Percentiles rank a stretch among this genome's conserved stretches.
Evolutionary conservation across 2,113 vertebrate species (phyloP).

Genomic region (Amphiprion ocellaris): DNA sequence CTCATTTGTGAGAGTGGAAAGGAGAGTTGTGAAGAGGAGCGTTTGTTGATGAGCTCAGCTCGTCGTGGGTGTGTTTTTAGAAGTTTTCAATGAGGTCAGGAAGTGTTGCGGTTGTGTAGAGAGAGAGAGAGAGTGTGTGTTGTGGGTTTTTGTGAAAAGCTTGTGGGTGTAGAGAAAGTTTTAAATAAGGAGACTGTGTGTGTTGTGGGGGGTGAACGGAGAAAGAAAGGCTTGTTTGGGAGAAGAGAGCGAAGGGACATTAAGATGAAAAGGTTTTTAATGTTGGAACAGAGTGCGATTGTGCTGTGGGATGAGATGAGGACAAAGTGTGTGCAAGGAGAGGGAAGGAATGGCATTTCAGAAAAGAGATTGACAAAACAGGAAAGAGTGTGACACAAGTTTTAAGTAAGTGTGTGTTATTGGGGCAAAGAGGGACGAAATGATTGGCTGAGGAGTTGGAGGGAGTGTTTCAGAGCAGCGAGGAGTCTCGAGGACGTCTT

Average conservation of each 20-base stretch:
- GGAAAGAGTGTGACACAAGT: neutral
- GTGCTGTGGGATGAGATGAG: constrained; percentile 8
- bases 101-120: constrained; percentile 53
- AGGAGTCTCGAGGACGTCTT: constrained; percentile 64
- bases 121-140: constrained; percentile 54
- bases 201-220: constrained; percentile 13
- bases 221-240: constrained; percentile 12
- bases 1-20: neutral
- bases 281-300: constrained; percentile 2
- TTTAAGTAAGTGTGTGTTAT: neutral
- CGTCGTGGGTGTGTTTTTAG: constrained; percentile 21
- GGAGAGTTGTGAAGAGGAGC: too few relatives aligned
- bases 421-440: neutral
- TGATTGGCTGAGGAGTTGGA: constrained; percentile 68
- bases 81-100: constrained; percentile 30
- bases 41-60: constrained; percentile 20
- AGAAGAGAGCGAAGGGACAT: neutral
- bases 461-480: constrained; percentile 52
- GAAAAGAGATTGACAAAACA: neutral
- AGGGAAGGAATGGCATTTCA: neutral
- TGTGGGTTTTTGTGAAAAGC: constrained; percentile 51
- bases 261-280: constrained; percentile 9
- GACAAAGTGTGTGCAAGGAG: neutral
- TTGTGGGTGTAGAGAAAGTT: constrained; percentile 45
- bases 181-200: constrained; percentile 34